phyloP scores from a whole-genome alignment of 2,797 vertebrate genomes.

The Alectoris magna region DNA sequence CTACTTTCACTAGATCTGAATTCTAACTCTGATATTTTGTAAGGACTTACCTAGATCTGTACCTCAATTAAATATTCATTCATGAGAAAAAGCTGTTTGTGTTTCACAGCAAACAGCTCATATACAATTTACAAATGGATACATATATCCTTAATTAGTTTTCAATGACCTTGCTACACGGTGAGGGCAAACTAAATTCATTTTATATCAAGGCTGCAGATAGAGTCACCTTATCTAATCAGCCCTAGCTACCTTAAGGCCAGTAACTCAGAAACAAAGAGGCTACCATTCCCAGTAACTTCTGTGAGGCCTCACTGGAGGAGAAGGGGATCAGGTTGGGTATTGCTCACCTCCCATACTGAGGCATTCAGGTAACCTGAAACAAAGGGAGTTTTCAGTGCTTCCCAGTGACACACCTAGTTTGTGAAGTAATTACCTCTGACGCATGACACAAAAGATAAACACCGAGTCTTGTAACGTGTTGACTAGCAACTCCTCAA shows the following conservation, averaged over 20 bases:
- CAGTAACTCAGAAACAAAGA: slow-evolving; percentile 25
- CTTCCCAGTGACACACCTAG: slow-evolving; percentile 78
- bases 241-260: background rate
- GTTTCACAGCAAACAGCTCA: slow-evolving; percentile 37
- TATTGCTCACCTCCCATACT: slow-evolving; percentile 53
- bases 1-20: slow-evolving; percentile 29
- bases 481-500: slow-evolving; percentile 80
- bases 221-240: slow-evolving; percentile 26
- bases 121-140: slow-evolving; percentile 40
- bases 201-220: slow-evolving; percentile 51
- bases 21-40: slow-evolving; percentile 49
- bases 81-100: slow-evolving; percentile 4
- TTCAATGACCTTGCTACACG: slow-evolving; percentile 30
- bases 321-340: slow-evolving; percentile 20
- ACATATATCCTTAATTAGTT: slow-evolving; percentile 65
- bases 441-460: slow-evolving; percentile 71
- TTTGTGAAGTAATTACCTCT: slow-evolving; percentile 72
- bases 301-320: slow-evolving; percentile 9
- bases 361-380: slow-evolving; percentile 68
- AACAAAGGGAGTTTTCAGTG: slow-evolving; percentile 73
- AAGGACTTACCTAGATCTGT: slow-evolving; percentile 18
- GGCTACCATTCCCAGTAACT: slow-evolving; percentile 40
- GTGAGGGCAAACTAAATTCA: slow-evolving; percentile 38
- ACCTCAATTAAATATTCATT: slow-evolving; percentile 17
- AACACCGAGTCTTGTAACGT: slow-evolving; percentile 66